Evolutionary conservation across 2,888 invertebrate genomes (phyloP), one percentile per base, ranked within the genome.

Genomic region (Parelbella ahira): DNA sequence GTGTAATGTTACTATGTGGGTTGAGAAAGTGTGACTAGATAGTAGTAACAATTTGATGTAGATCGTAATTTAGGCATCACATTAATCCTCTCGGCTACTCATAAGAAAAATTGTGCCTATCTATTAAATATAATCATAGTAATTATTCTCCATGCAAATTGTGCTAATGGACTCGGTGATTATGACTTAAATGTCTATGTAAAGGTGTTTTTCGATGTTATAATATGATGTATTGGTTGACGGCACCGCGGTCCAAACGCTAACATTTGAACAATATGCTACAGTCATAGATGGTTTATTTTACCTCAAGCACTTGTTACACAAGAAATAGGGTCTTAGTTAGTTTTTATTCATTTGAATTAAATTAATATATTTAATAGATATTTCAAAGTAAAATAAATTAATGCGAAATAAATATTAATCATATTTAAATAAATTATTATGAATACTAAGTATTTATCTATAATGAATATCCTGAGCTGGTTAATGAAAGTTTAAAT

Each of bases 291-390:
- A 39, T 47, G 11, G 28, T 44, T 23, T 19, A 43, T 37, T 48
- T 51, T 60, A 62, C 60, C 60, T 62, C 58, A 49, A 50, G 53
- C 50, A 51, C 54, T 61, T 62, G 55, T 59, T 53, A 56, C 48
- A 49, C 51, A 55, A 54, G 54, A 48, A 48, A 50, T 47, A 52
- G 44, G 49, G 33, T 29, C 27, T 38, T 36, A 46, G 39, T n/a
- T 10, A 9, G 13, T 15, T 47, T 54, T 50, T 49, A 49, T 45
- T 55, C 33, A n/a, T n/a, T n/a, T n/a, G n/a, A n/a, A n/a, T n/a
- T n/a, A n/a, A 37, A 41, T 36, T 43, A 18, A 39, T 23, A 33
- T 23, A 9, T 33, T 23, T 15, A 33, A 9, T 15, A 33, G 38
- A 34, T n/a, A 33, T 21, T 39, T 37, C 29, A 4, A 25, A 32